These are phyloP conservation scores for Haemorhous mexicanus DNA, from an alignment of 2,113 vertebrate species.

Conservation along the genomic window DNA sequence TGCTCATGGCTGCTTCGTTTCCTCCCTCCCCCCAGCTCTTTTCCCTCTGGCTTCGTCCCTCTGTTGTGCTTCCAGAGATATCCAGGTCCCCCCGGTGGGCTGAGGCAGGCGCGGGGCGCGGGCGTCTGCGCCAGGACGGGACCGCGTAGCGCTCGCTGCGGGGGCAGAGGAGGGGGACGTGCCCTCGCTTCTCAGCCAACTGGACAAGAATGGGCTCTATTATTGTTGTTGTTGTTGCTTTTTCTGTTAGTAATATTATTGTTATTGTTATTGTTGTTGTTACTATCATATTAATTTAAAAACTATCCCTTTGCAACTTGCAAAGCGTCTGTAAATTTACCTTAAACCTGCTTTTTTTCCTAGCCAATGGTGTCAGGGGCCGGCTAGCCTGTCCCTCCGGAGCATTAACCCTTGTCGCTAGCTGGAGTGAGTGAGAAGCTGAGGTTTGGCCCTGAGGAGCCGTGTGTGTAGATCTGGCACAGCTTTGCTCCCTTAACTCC, in stretches of 20 bases:
- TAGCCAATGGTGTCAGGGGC: conserved; percentile 56
- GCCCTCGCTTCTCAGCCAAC: background rate
- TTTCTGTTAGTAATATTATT: background rate
- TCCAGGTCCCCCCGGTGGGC: background rate
- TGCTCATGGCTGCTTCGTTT: background rate
- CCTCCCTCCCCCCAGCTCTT: too few species aligned
- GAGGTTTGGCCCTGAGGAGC: conserved; percentile 62
- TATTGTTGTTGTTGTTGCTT: background rate
- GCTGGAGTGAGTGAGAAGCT: conserved; percentile 42
- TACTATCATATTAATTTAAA: background rate
- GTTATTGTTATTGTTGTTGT: background rate
- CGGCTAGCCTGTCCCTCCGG: conserved; percentile 39
- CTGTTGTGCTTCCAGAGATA: background rate
- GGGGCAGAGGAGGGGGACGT: background rate
- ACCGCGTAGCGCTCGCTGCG: background rate
- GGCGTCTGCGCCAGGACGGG: background rate
- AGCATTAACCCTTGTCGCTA: conserved; percentile 61
- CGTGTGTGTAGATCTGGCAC: conserved; percentile 45
- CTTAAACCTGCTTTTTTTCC: conserved; percentile 38
- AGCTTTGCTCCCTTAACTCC: conserved; percentile 62
- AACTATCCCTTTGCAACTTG: background rate
- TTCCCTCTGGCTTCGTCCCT: background rate
- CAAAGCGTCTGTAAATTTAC: background rate
- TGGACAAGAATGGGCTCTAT: background rate
- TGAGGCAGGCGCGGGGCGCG: background rate